A percentile compares a stretch with the other conserved stretches of the same genome.
Conservation (phyloP, 2,888 invertebrate genomes). For the Xanthorhoe spadicearia region DNA sequence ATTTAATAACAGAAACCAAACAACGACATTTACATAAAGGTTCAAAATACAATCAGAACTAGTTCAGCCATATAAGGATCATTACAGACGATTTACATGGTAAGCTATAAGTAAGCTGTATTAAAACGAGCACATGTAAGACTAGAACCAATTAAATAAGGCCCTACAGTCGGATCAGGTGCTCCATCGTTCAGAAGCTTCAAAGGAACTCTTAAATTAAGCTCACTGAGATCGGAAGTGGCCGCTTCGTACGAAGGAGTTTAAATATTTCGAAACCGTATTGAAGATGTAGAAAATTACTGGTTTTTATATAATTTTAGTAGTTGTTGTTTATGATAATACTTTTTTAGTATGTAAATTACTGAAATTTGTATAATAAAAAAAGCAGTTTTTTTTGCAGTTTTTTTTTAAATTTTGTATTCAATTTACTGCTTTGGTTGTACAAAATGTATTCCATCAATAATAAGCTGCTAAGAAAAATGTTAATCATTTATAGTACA, state of each 20-base stretch:
- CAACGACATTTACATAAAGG: not conserved
- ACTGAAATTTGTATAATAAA: too few species aligned
- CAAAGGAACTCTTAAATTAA: slow-evolving; percentile 65
- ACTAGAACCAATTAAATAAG: slow-evolving; percentile 58
- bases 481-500: not conserved
- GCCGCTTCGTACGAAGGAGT: slow-evolving; percentile 49
- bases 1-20: too few species aligned
- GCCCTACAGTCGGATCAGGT: slow-evolving; percentile 59
- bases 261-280: slow-evolving; percentile 40
- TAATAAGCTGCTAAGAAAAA: too few species aligned
- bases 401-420: too few species aligned
- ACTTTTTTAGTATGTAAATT: too few species aligned
- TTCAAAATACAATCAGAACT: too few species aligned
- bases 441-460: too few species aligned
- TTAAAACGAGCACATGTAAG: slow-evolving; percentile 9
- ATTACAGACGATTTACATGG: too few species aligned
- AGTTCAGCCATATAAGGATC: too few species aligned
- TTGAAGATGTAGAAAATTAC: slow-evolving; percentile 6
- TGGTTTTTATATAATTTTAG: slow-evolving; percentile 2
- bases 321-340: not conserved
- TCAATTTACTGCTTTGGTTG: too few species aligned
- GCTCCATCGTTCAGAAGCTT: slow-evolving; percentile 59
- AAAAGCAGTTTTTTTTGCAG: too few species aligned
- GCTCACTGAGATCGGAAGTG: slow-evolving; percentile 54
- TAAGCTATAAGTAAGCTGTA: not conserved